These are phyloP conservation scores for Ceramica pisi DNA, from an alignment of 2,888 invertebrate genomes.

Conservation along the genomic window DNA sequence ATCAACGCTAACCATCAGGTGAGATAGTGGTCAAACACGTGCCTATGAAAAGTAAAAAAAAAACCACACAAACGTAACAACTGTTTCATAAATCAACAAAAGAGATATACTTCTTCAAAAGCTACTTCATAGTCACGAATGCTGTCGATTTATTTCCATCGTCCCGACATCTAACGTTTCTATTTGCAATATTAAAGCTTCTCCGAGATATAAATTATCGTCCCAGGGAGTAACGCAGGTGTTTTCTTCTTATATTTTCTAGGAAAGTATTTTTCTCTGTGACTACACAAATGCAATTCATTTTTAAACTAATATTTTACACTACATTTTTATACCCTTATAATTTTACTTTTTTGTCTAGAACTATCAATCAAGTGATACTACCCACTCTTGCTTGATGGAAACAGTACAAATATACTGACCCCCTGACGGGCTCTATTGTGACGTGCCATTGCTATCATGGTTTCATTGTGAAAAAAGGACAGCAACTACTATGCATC, in stretches of 20 bases:
- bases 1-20: no score
- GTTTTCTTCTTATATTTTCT: slow-evolving; percentile 8
- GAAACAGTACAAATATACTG: no score
- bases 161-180: slow-evolving; percentile 16
- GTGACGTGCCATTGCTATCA: no score
- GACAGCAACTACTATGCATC: no score
- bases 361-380: background rate
- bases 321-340: background rate
- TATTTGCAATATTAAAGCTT: slow-evolving; percentile 18
- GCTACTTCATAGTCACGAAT: slow-evolving; percentile 4
- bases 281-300: background rate
- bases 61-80: no score
- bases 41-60: no score
- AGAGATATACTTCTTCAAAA: slow-evolving; percentile 1
- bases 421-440: no score
- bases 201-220: slow-evolving; percentile 31
- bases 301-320: slow-evolving; percentile 4
- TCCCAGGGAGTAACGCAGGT: slow-evolving; percentile 18
- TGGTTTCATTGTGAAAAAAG: no score
- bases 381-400: no score
- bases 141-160: slow-evolving; percentile 36
- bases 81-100: background rate
- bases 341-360: background rate
- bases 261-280: slow-evolving; percentile 2
- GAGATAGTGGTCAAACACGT: no score